These are phyloP conservation scores for Melitaea cinxia DNA, from an alignment of 1,140 invertebrate species.

Conservation along the genomic window DNA sequence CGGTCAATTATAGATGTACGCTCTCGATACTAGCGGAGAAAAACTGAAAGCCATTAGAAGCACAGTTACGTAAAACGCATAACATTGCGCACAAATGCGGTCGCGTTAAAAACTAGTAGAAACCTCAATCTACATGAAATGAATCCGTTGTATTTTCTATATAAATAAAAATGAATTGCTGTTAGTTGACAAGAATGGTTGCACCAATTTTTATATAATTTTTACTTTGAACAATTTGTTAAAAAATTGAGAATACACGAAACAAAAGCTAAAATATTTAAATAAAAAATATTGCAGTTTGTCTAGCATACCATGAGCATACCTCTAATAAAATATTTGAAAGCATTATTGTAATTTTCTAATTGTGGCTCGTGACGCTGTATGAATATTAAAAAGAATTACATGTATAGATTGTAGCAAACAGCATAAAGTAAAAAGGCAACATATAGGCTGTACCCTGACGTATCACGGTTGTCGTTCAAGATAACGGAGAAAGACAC, in stretches of 20 bases:
- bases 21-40: slow-evolving; percentile 53
- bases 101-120: slow-evolving; percentile 38
- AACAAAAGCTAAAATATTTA: too few species aligned
- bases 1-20: slow-evolving; percentile 67
- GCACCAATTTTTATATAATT: neutral
- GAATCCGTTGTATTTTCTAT: neutral
- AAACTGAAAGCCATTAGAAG: slow-evolving; percentile 69
- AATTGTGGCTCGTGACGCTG: too few species aligned
- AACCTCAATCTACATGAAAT: neutral
- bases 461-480: neutral
- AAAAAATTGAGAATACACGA: too few species aligned
- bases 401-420: too few species aligned
- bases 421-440: neutral
- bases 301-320: too few species aligned
- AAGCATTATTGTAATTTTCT: too few species aligned
- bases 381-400: too few species aligned
- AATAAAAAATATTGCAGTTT: too few species aligned
- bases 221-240: too few species aligned
- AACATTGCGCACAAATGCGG: slow-evolving; percentile 47
- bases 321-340: too few species aligned
- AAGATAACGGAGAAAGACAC: slow-evolving; percentile 27
- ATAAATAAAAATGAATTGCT: too few species aligned
- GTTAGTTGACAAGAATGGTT: too few species aligned
- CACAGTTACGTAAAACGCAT: slow-evolving; percentile 72
- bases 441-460: neutral